Evolutionary conservation across 2,113 vertebrate species (phyloP).

Genomic region (Calidris pygmaea): DNA sequence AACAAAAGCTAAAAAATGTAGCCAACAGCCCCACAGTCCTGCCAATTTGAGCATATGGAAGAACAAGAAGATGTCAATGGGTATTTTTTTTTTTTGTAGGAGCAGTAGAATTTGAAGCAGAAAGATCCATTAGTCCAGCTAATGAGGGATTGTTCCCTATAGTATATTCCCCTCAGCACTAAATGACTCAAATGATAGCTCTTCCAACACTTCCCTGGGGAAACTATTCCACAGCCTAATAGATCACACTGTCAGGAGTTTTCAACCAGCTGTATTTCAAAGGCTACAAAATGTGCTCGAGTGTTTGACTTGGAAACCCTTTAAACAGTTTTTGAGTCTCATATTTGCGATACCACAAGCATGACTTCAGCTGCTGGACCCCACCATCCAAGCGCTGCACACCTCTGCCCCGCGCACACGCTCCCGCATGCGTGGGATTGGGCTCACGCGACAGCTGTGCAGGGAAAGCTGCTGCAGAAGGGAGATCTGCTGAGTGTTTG

Average conservation of each 20-base stretch:
- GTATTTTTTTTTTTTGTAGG: not conserved
- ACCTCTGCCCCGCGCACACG: not conserved
- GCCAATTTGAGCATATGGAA: slow-evolving; percentile 58
- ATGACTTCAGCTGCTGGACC: slow-evolving; percentile 26
- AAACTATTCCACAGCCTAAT: slow-evolving; percentile 31
- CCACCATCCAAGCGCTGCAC: not conserved
- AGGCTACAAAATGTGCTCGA: not conserved
- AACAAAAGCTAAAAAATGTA: slow-evolving; percentile 38
- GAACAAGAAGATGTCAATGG: slow-evolving; percentile 15
- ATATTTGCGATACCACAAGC: slow-evolving; percentile 2
- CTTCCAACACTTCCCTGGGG: slow-evolving; percentile 58
- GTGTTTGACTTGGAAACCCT: slow-evolving; percentile 55
- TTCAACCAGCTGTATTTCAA: slow-evolving; percentile 62
- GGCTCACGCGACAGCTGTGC: not conserved
- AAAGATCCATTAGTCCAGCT: slow-evolving; percentile 34
- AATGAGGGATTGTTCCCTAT: slow-evolving; percentile 41
- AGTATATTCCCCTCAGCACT: slow-evolving; percentile 23
- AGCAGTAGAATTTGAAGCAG: not conserved
- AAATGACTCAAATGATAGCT: slow-evolving; percentile 51
- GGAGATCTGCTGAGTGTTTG: not conserved
- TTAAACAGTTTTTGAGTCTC: slow-evolving; percentile 8
- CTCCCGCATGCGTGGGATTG: not conserved
- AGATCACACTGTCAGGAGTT: slow-evolving; percentile 60
- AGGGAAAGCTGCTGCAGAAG: not conserved
- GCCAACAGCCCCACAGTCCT: not conserved